Conservation (phyloP, 2,113 vertebrate species). For the Aspiorhynchus laticeps region DNA sequence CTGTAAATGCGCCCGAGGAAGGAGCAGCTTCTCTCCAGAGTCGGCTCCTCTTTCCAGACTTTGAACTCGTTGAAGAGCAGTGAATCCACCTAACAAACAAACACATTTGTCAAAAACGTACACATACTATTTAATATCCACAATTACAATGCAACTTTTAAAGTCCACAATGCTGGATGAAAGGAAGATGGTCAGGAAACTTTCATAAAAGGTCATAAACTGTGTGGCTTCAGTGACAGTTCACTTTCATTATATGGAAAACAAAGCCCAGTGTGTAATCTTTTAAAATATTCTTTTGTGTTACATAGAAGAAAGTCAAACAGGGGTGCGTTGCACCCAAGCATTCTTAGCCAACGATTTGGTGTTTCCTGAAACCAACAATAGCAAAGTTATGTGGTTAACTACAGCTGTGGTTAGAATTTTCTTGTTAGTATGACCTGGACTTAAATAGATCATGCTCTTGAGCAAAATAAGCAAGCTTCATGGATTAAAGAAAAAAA, state of each 20-base stretch:
- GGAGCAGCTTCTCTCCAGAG: conserved; percentile 85
- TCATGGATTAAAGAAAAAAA: no score
- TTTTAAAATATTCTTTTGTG: neutral
- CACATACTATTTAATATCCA: neutral
- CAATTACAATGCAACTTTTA: neutral
- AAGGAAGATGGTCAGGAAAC: neutral
- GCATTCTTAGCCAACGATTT: neutral
- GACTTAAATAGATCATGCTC: neutral
- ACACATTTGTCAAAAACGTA: neutral
- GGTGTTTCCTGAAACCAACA: neutral
- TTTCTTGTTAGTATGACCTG: neutral
- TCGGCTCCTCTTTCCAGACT: conserved; percentile 94
- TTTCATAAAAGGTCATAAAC: neutral
- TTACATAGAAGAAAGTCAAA: neutral
- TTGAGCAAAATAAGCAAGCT: neutral
- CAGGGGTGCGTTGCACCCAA: neutral
- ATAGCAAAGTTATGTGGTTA: neutral
- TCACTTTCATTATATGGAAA: neutral
- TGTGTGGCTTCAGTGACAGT: neutral
- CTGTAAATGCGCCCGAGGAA: conserved; percentile 95
- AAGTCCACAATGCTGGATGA: neutral
- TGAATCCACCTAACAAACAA: conserved; percentile 81
- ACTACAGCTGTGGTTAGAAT: neutral
- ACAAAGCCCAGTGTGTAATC: neutral
- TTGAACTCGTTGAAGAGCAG: conserved; percentile 93